Evolutionary conservation across 2,888 invertebrate genomes (phyloP), one percentile per base, ranked within the genome.

Genomic region (Acanthosepion pharaonis): DNA sequence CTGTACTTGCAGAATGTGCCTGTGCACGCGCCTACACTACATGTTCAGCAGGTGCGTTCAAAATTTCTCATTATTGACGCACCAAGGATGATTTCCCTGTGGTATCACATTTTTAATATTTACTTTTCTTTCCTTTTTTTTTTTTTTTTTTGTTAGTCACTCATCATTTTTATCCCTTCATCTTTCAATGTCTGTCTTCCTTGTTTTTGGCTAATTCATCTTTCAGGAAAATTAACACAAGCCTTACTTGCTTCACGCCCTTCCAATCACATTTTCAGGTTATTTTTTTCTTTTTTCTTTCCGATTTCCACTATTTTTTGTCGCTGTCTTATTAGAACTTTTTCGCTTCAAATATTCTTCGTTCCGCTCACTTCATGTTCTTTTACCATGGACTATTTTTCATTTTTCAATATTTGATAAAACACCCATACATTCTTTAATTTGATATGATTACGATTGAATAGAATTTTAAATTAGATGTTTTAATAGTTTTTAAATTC

Each of bases 51-150:
- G 93, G 93, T 93, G 93, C 93, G 53, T 49, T n/a, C 28, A n/a
- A 9, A n/a, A 49, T 53, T 93, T 51, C 93, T 93, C 49, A 48
- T 93, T 49, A 93, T 53, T 93, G 53, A 93, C 93, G 49, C 93
- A 53, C 49, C 93, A n/a, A n/a, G n/a, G 53, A 93, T 93, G 93
- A 93, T 93, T 93, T 93, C 93, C 93, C 93, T 93, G 93, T 93
- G 93, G 93, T 93, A 93, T 93, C 93, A 93, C 93, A 49, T 93
- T 93, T 93, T 93, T 53, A n/a, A 93, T 33, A 28, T n/a, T 53
- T n/a, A n/a, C 48, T 53, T 25, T 51, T 92, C 48, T 48, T 9
- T 49, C 48, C 28, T n/a, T n/a, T n/a, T 33, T 33, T 33, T 33
- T 53, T 93, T 51, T 25, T 93, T 48, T 51, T 53, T 93, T 48